A percentile compares a stretch with the other conserved stretches of the same genome.
phyloP scores from a whole-genome alignment of 2,888 invertebrate genomes.

The Disparrhopalites patrizii region DNA sequence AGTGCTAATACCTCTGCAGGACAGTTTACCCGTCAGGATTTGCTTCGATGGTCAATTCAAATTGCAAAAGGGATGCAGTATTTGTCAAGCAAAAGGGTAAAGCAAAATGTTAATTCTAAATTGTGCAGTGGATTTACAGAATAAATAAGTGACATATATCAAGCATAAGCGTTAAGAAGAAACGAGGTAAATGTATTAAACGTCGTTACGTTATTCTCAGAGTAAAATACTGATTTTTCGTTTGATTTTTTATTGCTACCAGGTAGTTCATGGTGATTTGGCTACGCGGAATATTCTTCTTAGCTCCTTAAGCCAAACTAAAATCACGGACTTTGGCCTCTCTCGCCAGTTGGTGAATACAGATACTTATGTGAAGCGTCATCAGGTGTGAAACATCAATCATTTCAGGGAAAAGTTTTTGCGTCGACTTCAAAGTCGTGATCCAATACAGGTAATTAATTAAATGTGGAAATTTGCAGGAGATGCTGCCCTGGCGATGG shows the following conservation, averaged over 20 bases:
- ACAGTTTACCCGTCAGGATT: not conserved
- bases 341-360: not conserved
- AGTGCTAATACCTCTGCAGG: no score
- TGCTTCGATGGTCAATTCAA: not conserved
- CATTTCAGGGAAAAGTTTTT: not conserved
- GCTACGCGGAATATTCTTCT: not conserved
- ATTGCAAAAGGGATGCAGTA: not conserved
- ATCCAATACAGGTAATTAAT: not conserved
- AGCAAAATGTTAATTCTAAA: no score
- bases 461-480: not conserved
- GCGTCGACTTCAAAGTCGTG: no score
- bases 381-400: not conserved
- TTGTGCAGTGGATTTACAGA: no score
- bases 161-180: no score
- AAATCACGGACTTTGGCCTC: not conserved
- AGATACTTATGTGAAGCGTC: not conserved
- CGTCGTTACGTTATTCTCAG: no score
- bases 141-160: no score
- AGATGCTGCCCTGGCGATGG: not conserved
- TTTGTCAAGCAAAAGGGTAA: not conserved
- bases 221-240: no score
- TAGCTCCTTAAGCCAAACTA: not conserved
- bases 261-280: not conserved
- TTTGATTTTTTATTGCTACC: no score
- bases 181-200: no score